Base-by-base conservation (phyloP, 2,888 invertebrate genomes). In the Lasioglossum zephyrum region DNA sequence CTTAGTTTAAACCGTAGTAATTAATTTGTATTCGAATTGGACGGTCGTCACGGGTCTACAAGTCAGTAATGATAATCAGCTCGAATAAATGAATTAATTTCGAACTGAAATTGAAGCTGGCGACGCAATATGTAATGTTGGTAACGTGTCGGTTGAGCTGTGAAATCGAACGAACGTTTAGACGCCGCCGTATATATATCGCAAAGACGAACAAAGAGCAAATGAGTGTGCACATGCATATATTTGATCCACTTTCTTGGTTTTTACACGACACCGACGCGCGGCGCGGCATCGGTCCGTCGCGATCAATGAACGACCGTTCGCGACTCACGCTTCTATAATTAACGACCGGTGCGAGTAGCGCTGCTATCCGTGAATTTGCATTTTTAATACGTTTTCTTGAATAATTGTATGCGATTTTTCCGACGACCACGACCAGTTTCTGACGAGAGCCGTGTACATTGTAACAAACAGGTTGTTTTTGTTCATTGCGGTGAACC, bases 101-200 rank as follows among this genome's bases (percentile, higher is more conserved):
- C 11, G 11, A 44, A 44, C 0, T 22, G 49, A 49, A 49, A 49
- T 49, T 49, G 18, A 6, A 1, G 49, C 2, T 6, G 49, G 49
- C 18, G 49, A 49, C 49, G 49, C 18, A 49, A 18, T 6, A 53
- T 2, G 31, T 31, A 31, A 53, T 22, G 26, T 60, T 8, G 2
- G 6, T 63, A 31, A 31, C 31, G 18, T 66, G 36, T n/a, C 4
- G 11, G n/a, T 44, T 6, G 16, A 9, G 11, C 31, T 44, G 47
- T 69, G 73, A 79, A 73, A 76, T 76, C 73, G 69, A 39, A 26
- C 49, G 60, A 79, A 70, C 80, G 70, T 80, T 73, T 66, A 41
- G 22, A 41, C 8, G 13, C 73, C 18, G n/a, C 26, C 22, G 22
- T 31, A 22, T 4, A 41, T 22, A 22, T 4, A 41, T 22, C 1